Conservation (phyloP, 2,113 vertebrate genomes). For the Bombycilla garrulus region DNA sequence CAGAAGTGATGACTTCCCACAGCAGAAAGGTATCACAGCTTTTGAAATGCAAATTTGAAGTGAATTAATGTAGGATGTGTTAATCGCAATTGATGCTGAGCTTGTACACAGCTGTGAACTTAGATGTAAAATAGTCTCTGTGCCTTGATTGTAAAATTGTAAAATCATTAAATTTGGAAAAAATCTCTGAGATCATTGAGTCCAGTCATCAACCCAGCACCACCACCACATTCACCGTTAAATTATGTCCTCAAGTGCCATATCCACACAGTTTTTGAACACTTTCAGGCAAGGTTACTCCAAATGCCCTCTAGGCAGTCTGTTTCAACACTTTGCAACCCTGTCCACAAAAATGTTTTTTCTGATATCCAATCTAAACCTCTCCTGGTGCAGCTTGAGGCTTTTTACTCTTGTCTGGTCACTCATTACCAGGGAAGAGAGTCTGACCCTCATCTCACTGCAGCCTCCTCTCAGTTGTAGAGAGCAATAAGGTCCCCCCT, state of each 20-base stretch:
- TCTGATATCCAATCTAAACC: not conserved
- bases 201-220: not conserved
- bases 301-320: not conserved
- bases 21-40: not conserved
- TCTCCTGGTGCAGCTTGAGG: not conserved
- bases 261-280: not conserved
- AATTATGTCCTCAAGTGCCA: not conserved
- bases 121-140: not conserved
- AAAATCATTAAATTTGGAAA: not conserved
- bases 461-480: not conserved
- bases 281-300: not conserved
- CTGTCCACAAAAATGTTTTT: not conserved
- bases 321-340: not conserved
- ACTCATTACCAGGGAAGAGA: not conserved
- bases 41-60: not conserved
- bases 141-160: not conserved
- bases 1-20: not conserved
- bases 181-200: not conserved
- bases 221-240: not conserved
- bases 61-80: not conserved
- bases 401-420: not conserved
- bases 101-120: fast-evolving
- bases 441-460: fast-evolving
- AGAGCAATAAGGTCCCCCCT: not conserved
- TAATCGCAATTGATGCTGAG: not conserved